These are phyloP conservation scores for Nibea coibor DNA, from an alignment of 2,113 vertebrate species.

Conservation along the genomic window DNA sequence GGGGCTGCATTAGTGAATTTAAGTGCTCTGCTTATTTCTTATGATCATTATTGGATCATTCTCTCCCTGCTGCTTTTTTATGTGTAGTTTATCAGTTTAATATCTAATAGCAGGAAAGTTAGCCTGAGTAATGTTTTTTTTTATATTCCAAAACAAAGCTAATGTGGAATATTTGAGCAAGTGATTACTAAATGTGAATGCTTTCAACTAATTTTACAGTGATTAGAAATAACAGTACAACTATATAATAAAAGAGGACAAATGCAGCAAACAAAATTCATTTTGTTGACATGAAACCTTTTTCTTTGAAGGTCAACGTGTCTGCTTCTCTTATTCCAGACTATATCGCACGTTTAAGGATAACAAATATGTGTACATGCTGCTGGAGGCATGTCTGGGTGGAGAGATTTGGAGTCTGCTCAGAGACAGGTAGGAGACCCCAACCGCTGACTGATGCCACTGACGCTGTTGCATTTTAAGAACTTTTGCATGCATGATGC, in stretches of 20 bases:
- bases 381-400: conserved; percentile 85
- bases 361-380: conserved; percentile 84
- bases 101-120: neutral
- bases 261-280: neutral
- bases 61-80: neutral
- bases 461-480: neutral
- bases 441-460: neutral
- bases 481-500: neutral
- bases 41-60: neutral
- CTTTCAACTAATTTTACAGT: too few relatives aligned
- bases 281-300: neutral
- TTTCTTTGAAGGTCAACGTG: fast-evolving
- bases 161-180: neutral
- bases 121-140: neutral
- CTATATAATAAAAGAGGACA: neutral
- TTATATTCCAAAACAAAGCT: neutral
- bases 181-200: neutral
- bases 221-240: neutral
- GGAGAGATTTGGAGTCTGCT: conserved; percentile 86
- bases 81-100: neutral
- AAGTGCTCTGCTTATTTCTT: neutral
- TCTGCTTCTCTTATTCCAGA: conserved; percentile 50
- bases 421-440: conserved; percentile 78
- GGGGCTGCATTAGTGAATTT: neutral
- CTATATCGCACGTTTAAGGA: conserved; percentile 84